Conservation (phyloP, 2,113 vertebrate genomes). For the Sinocyclocheilus anophthalmus region DNA sequence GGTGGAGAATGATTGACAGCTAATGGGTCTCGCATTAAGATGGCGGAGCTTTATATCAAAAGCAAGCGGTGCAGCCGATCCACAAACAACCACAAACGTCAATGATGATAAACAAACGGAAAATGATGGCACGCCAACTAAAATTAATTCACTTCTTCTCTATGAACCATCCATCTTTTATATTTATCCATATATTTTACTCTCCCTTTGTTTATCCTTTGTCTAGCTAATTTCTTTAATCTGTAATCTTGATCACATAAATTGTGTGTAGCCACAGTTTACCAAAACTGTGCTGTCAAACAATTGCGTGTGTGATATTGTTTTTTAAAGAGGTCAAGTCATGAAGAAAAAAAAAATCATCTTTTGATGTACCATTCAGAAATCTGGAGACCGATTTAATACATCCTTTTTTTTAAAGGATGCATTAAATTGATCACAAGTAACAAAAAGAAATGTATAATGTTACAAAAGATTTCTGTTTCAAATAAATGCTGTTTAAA, state of each 20-base stretch:
- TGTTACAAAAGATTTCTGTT: no score
- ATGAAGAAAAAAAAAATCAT: not conserved
- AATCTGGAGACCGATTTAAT: no score
- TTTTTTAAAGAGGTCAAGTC: constrained; percentile 26
- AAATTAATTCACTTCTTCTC: not conserved
- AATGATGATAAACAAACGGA: constrained; percentile 29
- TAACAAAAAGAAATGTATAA: no score
- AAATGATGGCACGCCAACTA: not conserved
- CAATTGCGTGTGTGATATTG: not conserved
- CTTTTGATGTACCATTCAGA: no score
- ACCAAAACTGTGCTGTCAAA: constrained; percentile 2
- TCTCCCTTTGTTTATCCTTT: not conserved
- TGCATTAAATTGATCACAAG: no score
- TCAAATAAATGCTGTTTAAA: no score
- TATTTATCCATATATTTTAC: not conserved
- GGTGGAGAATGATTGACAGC: constrained; percentile 55
- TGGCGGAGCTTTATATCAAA: constrained; percentile 39
- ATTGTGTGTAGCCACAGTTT: not conserved
- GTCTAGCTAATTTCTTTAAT: not conserved
- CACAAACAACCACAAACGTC: constrained; percentile 43
- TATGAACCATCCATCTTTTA: not conserved
- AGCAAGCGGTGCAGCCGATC: constrained; percentile 36
- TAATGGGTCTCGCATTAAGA: constrained; percentile 49
- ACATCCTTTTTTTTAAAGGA: no score
- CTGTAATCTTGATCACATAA: not conserved